Evolutionary conservation across 2,113 vertebrate genomes (phyloP).

Genomic region (Burhinus oedicnemus): DNA sequence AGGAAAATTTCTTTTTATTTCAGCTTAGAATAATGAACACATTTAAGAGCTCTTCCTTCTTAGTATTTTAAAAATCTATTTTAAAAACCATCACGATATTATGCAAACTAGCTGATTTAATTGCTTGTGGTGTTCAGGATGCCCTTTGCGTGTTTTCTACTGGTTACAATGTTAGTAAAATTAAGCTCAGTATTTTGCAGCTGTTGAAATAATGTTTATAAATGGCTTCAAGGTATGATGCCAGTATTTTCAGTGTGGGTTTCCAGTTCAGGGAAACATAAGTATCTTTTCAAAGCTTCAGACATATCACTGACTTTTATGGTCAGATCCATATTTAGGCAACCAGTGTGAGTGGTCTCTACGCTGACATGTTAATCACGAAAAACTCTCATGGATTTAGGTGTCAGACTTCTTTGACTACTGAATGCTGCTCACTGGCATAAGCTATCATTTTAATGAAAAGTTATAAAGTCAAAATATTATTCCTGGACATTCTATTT

Average conservation of each 20-base stretch:
- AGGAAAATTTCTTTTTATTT: not conserved
- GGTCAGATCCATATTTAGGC: not conserved
- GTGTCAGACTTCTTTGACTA: not conserved
- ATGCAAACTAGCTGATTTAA: not conserved
- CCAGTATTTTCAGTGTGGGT: not conserved
- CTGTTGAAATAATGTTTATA: not conserved
- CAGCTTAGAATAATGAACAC: not conserved
- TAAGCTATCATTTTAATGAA: not conserved
- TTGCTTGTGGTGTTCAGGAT: not conserved
- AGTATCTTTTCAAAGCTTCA: not conserved
- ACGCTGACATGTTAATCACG: not conserved
- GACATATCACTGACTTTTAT: not conserved
- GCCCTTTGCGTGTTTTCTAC: not conserved
- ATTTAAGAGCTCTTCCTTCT: not conserved
- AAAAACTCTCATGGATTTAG: not conserved
- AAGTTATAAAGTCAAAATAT: not conserved
- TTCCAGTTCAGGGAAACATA: not conserved
- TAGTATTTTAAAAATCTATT: not conserved
- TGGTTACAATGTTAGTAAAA: not conserved
- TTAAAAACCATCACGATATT: not conserved
- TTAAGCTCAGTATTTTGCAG: not conserved
- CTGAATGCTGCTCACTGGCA: not conserved
- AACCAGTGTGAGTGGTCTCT: not conserved
- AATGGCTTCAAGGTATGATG: not conserved
- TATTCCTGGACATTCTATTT: not conserved